Percentiles rank a stretch among this genome's conserved stretches.
Evolutionary conservation across 2,113 vertebrate species (phyloP).

Genomic region (Nothocercus julius): DNA sequence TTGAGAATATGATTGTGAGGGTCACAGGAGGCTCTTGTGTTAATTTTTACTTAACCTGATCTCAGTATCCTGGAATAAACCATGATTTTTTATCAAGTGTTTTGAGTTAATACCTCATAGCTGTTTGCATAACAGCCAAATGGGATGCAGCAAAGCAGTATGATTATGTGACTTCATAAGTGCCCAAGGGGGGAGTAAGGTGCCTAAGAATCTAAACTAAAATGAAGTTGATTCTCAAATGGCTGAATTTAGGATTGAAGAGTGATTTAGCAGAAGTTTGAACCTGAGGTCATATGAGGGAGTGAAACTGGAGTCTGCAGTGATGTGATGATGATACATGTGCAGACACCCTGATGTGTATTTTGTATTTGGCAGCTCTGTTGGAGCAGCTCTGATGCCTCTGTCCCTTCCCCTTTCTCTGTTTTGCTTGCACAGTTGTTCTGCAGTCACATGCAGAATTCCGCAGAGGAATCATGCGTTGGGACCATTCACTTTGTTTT

Average conservation of each 20-base stretch:
- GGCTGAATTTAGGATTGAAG: too few relatives aligned
- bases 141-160: not conserved
- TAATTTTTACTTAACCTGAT: rapidly evolving
- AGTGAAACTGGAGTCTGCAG: too few relatives aligned
- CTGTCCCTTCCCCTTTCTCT: not conserved
- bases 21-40: not conserved
- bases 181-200: not conserved
- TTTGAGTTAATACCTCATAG: not conserved
- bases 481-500: not conserved
- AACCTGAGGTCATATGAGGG: too few relatives aligned
- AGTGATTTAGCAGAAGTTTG: too few relatives aligned
- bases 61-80: too few relatives aligned
- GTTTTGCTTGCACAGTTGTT: not conserved
- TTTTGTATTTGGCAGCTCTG: not conserved
- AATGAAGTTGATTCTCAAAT: too few relatives aligned
- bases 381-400: not conserved
- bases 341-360: not conserved
- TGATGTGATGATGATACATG: not conserved
- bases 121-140: not conserved
- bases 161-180: not conserved
- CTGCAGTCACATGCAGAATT: not conserved
- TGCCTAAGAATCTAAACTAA: too few relatives aligned
- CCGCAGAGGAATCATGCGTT: not conserved
- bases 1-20: not conserved
- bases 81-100: not conserved